phyloP scores from a whole-genome alignment of 2,888 invertebrate species.

The Tineola bisselliella region DNA sequence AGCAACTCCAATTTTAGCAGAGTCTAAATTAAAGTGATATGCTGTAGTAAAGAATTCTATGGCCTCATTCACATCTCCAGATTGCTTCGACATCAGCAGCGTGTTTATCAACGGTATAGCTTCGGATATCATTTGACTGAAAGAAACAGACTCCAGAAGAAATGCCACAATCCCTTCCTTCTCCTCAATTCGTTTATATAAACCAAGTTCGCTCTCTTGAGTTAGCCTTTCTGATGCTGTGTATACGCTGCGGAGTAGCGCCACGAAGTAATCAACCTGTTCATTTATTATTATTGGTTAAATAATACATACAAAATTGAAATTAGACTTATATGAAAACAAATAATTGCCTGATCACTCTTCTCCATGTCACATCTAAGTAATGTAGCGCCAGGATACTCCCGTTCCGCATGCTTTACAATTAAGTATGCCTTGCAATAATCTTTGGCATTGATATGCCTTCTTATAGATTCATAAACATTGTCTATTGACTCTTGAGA shows the following conservation, averaged over 20 bases:
- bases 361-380: constrained; percentile 56
- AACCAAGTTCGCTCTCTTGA: constrained; percentile 46
- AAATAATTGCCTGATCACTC: constrained; percentile 48
- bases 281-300: constrained; percentile 18
- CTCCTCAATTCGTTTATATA: constrained; percentile 64
- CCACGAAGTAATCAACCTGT: constrained; percentile 56
- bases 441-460: constrained; percentile 51
- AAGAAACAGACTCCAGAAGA: constrained; percentile 71
- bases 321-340: no score
- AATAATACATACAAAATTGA: no score
- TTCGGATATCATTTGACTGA: constrained; percentile 52
- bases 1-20: constrained; percentile 75
- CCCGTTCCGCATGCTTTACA: constrained; percentile 55
- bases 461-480: constrained; percentile 49
- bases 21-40: constrained; percentile 79
- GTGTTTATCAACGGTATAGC: constrained; percentile 72
- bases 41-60: constrained; percentile 88
- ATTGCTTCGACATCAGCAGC: constrained; percentile 76
- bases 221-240: constrained; percentile 42
- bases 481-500: constrained; percentile 55
- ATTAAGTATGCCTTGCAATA: constrained; percentile 63
- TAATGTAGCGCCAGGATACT: constrained; percentile 55
- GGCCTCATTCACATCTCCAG: constrained; percentile 87
- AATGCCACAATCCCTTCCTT: constrained; percentile 76
- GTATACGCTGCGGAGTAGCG: constrained; percentile 50